These are phyloP conservation scores for Scelioninae gen. 1 DNA, from an alignment of 2,888 invertebrate species.

Conservation along the genomic window DNA sequence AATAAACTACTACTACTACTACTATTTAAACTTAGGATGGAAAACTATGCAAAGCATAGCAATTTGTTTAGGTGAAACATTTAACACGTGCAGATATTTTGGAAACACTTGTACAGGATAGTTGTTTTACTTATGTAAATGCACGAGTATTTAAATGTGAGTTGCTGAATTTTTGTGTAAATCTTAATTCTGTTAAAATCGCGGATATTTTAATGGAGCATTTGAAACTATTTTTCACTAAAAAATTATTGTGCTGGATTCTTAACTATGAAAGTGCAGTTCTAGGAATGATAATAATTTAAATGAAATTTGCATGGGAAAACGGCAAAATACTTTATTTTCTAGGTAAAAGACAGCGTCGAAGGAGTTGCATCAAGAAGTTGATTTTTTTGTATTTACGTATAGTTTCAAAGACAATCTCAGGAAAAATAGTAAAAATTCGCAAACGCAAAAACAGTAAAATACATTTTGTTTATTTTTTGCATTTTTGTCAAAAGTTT, in stretches of 20 bases:
- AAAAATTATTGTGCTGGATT: not conserved
- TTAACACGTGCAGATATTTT: slow-evolving; percentile 43
- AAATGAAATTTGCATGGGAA: not conserved
- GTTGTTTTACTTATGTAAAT: slow-evolving; percentile 13
- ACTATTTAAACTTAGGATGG: not conserved
- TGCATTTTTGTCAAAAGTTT: too few relatives aligned
- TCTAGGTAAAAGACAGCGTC: not conserved
- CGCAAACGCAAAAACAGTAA: too few relatives aligned
- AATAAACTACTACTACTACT: too few relatives aligned
- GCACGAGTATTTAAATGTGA: not conserved
- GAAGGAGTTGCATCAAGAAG: not conserved
- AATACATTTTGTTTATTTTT: too few relatives aligned
- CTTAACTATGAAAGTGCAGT: not conserved
- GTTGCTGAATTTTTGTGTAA: slow-evolving; percentile 2
- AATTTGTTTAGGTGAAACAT: slow-evolving; percentile 42
- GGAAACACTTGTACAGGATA: slow-evolving; percentile 29
- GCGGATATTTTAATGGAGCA: not conserved
- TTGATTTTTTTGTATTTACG: not conserved
- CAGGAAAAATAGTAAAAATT: too few relatives aligned
- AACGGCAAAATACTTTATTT: not conserved
- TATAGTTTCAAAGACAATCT: not conserved
- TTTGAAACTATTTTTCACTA: not conserved
- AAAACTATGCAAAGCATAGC: slow-evolving; percentile 41
- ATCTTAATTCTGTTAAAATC: not conserved
- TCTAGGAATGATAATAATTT: slow-evolving; percentile 10